A percentile compares a stretch with the other conserved stretches of the same genome.
Conservation (phyloP, 2,888 invertebrate genomes). For the Tetragonula carbonaria region DNA sequence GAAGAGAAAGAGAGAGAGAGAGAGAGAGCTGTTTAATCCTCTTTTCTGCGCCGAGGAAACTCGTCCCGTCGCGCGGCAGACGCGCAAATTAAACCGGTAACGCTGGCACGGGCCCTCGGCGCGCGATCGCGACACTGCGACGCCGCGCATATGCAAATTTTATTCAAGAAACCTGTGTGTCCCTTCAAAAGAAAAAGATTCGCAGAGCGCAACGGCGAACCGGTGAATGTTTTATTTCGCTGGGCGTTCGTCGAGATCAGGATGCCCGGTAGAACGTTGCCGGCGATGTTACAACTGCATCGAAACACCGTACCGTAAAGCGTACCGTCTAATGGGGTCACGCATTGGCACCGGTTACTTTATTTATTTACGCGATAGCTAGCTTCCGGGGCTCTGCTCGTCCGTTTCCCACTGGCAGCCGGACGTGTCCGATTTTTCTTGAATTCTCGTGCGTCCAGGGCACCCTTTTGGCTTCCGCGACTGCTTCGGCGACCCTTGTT, state of each 20-base stretch:
- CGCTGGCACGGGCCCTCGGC: slow-evolving; percentile 5
- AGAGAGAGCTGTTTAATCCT: slow-evolving; percentile 20
- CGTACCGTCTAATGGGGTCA: slow-evolving; percentile 80
- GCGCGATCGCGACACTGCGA: slow-evolving; percentile 31
- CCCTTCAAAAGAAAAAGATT: slow-evolving; percentile 50
- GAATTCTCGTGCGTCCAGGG: slow-evolving; percentile 35
- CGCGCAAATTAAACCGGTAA: slow-evolving; percentile 48
- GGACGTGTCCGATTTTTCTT: slow-evolving; percentile 46
- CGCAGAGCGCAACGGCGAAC: slow-evolving; percentile 21
- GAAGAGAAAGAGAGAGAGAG: neutral
- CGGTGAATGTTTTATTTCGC: slow-evolving; percentile 63
- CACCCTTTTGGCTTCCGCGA: slow-evolving; percentile 44
- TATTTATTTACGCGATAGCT: slow-evolving; percentile 80
- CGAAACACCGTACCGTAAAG: slow-evolving; percentile 70
- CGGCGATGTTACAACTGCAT: slow-evolving; percentile 43
- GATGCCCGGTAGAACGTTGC: slow-evolving; percentile 54
- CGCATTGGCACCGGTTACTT: slow-evolving; percentile 76
- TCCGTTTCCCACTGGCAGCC: slow-evolving; percentile 33
- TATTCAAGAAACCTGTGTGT: slow-evolving; percentile 55
- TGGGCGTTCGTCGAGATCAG: neutral
- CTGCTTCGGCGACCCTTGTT: slow-evolving; percentile 76
- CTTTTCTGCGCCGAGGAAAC: slow-evolving; percentile 26
- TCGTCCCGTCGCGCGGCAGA: slow-evolving; percentile 14
- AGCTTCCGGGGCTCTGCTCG: slow-evolving; percentile 25
- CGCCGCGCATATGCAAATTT: slow-evolving; percentile 55